phyloP scores from a whole-genome alignment of 2,888 invertebrate species.

The Drosophila pullipes region DNA sequence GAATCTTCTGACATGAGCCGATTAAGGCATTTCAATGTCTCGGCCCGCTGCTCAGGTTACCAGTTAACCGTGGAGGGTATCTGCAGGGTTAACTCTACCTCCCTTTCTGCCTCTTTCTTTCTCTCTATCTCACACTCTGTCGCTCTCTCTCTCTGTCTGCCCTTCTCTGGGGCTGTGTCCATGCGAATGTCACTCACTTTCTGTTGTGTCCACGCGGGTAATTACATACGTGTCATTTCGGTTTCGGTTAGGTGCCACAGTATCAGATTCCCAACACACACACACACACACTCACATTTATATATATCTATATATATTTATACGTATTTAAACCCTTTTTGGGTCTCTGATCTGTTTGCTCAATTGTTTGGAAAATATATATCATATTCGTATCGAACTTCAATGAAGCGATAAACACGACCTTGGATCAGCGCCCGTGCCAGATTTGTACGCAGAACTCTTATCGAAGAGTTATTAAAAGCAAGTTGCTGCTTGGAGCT shows the following conservation, averaged over 20 bases:
- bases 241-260: slow-evolving; percentile 83
- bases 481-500: slow-evolving; percentile 12
- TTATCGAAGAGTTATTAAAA: background rate
- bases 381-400: slow-evolving; percentile 46
- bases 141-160: background rate
- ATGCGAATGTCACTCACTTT: slow-evolving; percentile 28
- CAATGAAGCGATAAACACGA: slow-evolving; percentile 61
- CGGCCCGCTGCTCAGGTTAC: slow-evolving; percentile 75
- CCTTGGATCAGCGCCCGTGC: slow-evolving; percentile 72
- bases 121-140: background rate
- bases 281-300: slow-evolving; percentile 1
- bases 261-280: slow-evolving; percentile 77
- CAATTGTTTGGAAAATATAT: slow-evolving; percentile 85
- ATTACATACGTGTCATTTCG: slow-evolving; percentile 84
- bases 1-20: slow-evolving; percentile 85
- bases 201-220: slow-evolving; percentile 70
- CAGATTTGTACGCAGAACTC: slow-evolving; percentile 34
- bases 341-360: slow-evolving; percentile 73
- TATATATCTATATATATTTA: background rate
- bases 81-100: slow-evolving; percentile 17
- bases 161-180: background rate
- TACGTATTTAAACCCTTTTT: slow-evolving; percentile 71
- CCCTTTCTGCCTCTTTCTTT: background rate
- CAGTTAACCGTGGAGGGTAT: slow-evolving; percentile 32
- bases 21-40: slow-evolving; percentile 84